Evolutionary conservation across 2,797 vertebrate genomes (phyloP), one percentile per base, ranked within the genome.

Genomic region (Mastacembelus armatus): DNA sequence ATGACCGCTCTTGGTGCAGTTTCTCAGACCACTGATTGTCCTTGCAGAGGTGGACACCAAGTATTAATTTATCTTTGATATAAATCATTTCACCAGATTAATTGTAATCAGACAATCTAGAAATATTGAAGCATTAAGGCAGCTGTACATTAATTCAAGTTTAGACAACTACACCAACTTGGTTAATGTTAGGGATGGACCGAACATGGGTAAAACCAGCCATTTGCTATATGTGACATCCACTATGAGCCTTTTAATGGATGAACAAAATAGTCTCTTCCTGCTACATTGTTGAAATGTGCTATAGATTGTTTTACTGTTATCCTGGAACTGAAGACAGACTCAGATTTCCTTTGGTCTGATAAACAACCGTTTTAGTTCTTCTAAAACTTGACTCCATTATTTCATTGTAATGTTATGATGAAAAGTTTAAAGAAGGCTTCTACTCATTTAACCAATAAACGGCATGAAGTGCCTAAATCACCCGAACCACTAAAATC

Each of bases 11-110:
- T 30, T 8, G 3, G 2, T 16, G 52, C 11, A 15, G 47, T 3
- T 10, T 48, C 29, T 45, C 40, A 43, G 45, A 63, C 4, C 45
- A 27, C 9, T 19, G 12, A 14, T 36, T 55, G 62, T 35, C 59
- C 59, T 58, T 61, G 50, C 21, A 9, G 21, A 47, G 15, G 12
- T 11, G 9, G 15, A n/a, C 15, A 55, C 29, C 35, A 4, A 26
- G 22, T 43, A 4, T 44, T 38, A 4, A 5, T 70, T 39, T 50
- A n/a, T 18, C n/a, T 52, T 43, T 29, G 49, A 50, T 40, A 12
- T 33, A 56, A 43, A 43, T 44, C 38, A 29, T 4, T n/a, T 18
- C 29, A 48, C 8, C 1, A 36, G 14, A 36, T 38, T 36, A 38
- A 14, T 47, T 47, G 14, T 22, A 27, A 16, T 22, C 2, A 9